Evolutionary conservation across 2,888 invertebrate species (phyloP).

Genomic region (Sisyra nigra): DNA sequence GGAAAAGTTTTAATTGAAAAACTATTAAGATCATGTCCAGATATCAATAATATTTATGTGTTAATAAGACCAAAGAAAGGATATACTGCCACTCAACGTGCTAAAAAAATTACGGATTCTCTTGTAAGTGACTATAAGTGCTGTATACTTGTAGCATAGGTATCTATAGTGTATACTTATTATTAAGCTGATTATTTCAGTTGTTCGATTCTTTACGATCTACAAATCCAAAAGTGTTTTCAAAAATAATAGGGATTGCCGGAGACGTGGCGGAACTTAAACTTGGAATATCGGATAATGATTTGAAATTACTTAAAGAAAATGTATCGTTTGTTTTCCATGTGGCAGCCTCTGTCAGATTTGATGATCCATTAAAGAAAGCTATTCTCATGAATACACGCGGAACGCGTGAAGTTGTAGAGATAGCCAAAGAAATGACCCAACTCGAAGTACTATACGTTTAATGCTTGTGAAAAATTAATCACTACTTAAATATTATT

Average conservation of each 20-base stretch:
- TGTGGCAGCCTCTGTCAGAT: neutral
- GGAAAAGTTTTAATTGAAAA: constrained; percentile 86
- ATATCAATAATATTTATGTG: constrained; percentile 52
- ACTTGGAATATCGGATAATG: neutral
- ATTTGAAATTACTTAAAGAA: neutral
- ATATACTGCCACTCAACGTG: constrained; percentile 52
- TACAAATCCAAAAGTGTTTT: neutral
- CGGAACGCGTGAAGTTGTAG: neutral
- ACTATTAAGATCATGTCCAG: constrained; percentile 59
- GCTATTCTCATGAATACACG: constrained; percentile 1
- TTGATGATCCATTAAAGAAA: neutral
- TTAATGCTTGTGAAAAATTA: no score
- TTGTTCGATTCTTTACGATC: neutral
- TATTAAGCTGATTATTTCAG: no score
- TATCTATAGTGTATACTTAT: no score
- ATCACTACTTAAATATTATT: neutral
- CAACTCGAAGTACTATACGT: no score
- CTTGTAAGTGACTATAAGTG: constrained; percentile 36
- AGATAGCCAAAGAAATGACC: neutral
- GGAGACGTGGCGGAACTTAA: neutral
- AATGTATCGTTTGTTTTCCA: neutral
- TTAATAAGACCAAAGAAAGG: constrained; percentile 77
- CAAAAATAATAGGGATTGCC: neutral
- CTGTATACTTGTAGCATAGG: no score
- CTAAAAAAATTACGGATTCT: constrained; percentile 68